These are phyloP conservation scores for Brachynemurus nebulosus DNA, from an alignment of 2,888 invertebrate species.

Conservation along the genomic window DNA sequence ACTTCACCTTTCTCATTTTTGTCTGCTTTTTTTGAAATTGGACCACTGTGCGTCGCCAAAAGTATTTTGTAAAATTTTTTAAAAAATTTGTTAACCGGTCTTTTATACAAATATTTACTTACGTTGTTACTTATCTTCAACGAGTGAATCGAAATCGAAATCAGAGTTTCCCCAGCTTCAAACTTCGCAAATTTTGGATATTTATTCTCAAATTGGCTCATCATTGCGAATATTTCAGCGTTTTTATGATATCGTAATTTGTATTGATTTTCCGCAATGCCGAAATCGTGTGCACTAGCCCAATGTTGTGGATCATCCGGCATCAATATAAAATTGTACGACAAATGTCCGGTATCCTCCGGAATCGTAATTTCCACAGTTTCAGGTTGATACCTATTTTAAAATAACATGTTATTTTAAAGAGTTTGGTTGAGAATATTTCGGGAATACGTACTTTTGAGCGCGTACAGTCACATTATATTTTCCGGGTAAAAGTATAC, in stretches of 20 bases:
- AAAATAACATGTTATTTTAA: not conserved
- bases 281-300: conserved; percentile 71
- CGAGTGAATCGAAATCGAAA: conserved; percentile 50
- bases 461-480: conserved; percentile 67
- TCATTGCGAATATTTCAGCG: conserved; percentile 44
- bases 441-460: conserved; percentile 48
- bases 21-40: too few relatives aligned
- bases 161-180: conserved; percentile 49
- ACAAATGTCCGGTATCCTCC: conserved; percentile 35
- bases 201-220: conserved; percentile 54
- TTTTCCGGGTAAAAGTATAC: conserved; percentile 70
- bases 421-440: too few relatives aligned
- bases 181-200: conserved; percentile 56
- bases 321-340: conserved; percentile 66
- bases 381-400: conserved; percentile 44
- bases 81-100: too few relatives aligned
- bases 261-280: conserved; percentile 49
- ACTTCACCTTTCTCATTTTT: too few relatives aligned
- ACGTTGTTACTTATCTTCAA: conserved; percentile 62
- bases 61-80: too few relatives aligned
- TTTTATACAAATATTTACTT: conserved; percentile 23
- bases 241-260: conserved; percentile 50
- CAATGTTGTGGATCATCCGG: conserved; percentile 70
- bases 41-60: too few relatives aligned
- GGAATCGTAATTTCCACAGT: conserved; percentile 50